Conservation (phyloP, 2,888 invertebrate genomes). For the Mythimna pallens region DNA sequence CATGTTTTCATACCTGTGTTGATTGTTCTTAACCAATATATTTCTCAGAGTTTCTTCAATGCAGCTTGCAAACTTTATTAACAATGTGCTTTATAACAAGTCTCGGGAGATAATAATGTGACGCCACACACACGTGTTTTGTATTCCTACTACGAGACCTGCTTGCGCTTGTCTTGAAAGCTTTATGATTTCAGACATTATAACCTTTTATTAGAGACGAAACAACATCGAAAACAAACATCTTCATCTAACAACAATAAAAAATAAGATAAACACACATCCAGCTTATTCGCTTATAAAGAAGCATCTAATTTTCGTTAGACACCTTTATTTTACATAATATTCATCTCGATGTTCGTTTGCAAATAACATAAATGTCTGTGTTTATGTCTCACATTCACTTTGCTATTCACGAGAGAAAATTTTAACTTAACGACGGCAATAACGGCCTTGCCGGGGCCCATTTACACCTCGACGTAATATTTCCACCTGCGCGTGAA, state of each 20-base stretch:
- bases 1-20: slow-evolving; percentile 3
- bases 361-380: slow-evolving; percentile 81
- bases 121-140: slow-evolving; percentile 26
- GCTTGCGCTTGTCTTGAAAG: slow-evolving; percentile 9
- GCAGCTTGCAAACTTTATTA: too few relatives aligned
- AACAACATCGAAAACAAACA: slow-evolving; percentile 16
- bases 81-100: slow-evolving; percentile 25
- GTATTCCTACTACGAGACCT: slow-evolving; percentile 10
- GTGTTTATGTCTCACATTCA: slow-evolving; percentile 82
- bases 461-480: slow-evolving; percentile 84
- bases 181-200: slow-evolving; percentile 25
- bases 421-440: slow-evolving; percentile 86
- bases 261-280: slow-evolving; percentile 30
- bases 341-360: slow-evolving; percentile 77
- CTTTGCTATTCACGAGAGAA: slow-evolving; percentile 82
- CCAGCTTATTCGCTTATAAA: slow-evolving; percentile 42
- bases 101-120: slow-evolving; percentile 28
- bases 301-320: slow-evolving; percentile 47
- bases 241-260: slow-evolving; percentile 24
- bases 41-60: slow-evolving; percentile 21
- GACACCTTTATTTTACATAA: slow-evolving; percentile 61
- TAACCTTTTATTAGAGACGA: not conserved
- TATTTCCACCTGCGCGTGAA: slow-evolving; percentile 79
- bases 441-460: slow-evolving; percentile 81
- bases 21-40: slow-evolving; percentile 3